Base-by-base conservation (phyloP, 2,797 vertebrate genomes). In the Sebastes steindachneri region DNA sequence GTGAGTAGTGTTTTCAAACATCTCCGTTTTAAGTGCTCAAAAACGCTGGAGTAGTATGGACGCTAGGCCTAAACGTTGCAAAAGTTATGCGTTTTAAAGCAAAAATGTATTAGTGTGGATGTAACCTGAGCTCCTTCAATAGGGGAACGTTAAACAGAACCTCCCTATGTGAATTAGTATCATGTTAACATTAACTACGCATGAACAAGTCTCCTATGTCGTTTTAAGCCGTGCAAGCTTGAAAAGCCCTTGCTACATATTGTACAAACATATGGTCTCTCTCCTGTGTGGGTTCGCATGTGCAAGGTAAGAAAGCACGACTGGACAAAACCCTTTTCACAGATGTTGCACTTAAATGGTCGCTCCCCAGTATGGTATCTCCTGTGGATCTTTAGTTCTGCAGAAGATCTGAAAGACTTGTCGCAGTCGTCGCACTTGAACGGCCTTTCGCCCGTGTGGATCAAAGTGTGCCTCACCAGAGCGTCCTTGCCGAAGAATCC, bases 401-500 rank as follows among this genome's bases (percentile, higher is more conserved):
- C 93, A 0, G 93, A 77, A 0, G 94, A 95, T 3, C 94, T 77
- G 67, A 95, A 95, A 19, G 89, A 94, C 82, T 95, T 95, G 0
- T 93, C 92, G 33, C 94, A 95, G 88, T 94, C 93, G 1, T 94
- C 92, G 0, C 94, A 95, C 78, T 94, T 93, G 67, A 94, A 95
- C 1, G 94, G 94, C 83, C 93, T 65, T 15, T 95, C 94, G 0
- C 94, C 94, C 0, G 94, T 95, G 75, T 95, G 94, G 37, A 95
- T 95, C 85, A 95, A 33, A 4, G 92, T 94, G 33, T 95, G 94
- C 48, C 94, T 84, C 54, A 94, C 94, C 62, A 95, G 45, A 0
- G 94, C 93, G 12, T 94, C 94, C 83, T 94, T 94, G 4, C 93
- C 93, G 1, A 94, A 94, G 86, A 95, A 95, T 0, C 94, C 93